Evolutionary conservation across 2,113 vertebrate genomes (phyloP), one percentile per base, ranked within the genome.

Genomic region (Holacanthus passer): DNA sequence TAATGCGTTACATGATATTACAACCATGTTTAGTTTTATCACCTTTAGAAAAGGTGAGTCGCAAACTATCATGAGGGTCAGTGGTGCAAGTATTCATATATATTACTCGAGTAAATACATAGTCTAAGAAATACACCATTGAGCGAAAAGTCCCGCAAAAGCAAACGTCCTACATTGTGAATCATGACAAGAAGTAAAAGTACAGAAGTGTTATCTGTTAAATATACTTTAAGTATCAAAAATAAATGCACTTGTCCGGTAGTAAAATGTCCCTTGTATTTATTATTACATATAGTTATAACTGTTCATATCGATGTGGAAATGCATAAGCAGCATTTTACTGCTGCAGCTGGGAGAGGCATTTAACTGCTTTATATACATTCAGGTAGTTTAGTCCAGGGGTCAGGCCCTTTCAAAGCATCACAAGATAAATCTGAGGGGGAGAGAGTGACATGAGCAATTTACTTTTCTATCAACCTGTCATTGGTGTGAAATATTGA

Each of bases 21-120:
- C 73, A 68, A 14, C 73, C 63, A 64, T 68, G 65, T 20, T 58
- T 71, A 52, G 56, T 24, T 84, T 83, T 83, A 83, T 81, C 47
- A 48, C 72, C 60, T 32, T 65, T 24, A 31, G 39, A 77, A 52
- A 75, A 81, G 75, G 58, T 75, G 50, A 22, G 78, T 78, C 74
- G 70, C 47, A 68, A 56, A 66, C 24, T 65, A 14, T 83, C 27
- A 53, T 12, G 4, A 59, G 41, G 53, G 53, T 59, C 66, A 29
- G 35, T 13, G 14, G 35, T 29, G 17, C 7, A 24, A 17, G 11
- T 29, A 16, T 14, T 58, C 39, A 45, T 10, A 12, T 32, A 17
- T 37, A 22, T 60, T 20, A 12, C 58, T 35, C 59, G 39, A 31
- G 27, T 8, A 31, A 56, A 29, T 12, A 12, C 9, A 2, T 10